Base-by-base conservation (phyloP, 2,113 vertebrate genomes). In the Cynocephalus volans region DNA sequence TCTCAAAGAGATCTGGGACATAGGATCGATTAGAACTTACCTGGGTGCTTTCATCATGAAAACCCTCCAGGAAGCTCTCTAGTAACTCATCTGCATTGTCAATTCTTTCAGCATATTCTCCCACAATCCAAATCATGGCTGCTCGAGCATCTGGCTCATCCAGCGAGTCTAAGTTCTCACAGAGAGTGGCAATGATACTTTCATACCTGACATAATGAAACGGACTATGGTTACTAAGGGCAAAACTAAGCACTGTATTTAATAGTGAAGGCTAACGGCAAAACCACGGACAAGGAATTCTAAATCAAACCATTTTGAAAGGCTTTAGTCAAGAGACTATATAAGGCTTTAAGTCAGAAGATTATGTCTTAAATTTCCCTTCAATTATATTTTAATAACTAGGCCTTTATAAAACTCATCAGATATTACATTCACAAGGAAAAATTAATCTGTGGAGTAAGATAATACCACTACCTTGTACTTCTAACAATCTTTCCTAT, bases 91-190 rank as follows among this genome's bases (percentile, higher is more conserved):
- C 99, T 0, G 99, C 99, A 4, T 99, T 99, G 98, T 99, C 99
- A 45, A 99, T 99, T 92, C 99, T 99, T 95, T 99, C 99, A 0
- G 99, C 99, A 8, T 99, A 99, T 96, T 99, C 99, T 0, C 99
- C 99, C 93, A 99, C 99, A n/a, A 99, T 99, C 99, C 99, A 99
- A 98, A 99, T 99, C 99, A 99, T 99, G 96, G 99, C 99, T 41
- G 99, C 99, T 26, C 99, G 99, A 23, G 99, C 99, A 5, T 99
- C 99, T 1, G 99, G 99, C 90, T 99, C 99, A 85, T 99, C 99
- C 98, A 99, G 98, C 1, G 99, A 99, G 98, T 99, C 99, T 36
- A 99, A 99, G 97, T 99, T 99, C 98, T 99, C 99, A 50, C 99
- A 99, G 26, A 99, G 98, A 0, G 99, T 99, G 89, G 99, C 99